These are phyloP conservation scores for Cyprinodon brontotheroides DNA, from an alignment of 2,113 vertebrate genomes.

Conservation along the genomic window DNA sequence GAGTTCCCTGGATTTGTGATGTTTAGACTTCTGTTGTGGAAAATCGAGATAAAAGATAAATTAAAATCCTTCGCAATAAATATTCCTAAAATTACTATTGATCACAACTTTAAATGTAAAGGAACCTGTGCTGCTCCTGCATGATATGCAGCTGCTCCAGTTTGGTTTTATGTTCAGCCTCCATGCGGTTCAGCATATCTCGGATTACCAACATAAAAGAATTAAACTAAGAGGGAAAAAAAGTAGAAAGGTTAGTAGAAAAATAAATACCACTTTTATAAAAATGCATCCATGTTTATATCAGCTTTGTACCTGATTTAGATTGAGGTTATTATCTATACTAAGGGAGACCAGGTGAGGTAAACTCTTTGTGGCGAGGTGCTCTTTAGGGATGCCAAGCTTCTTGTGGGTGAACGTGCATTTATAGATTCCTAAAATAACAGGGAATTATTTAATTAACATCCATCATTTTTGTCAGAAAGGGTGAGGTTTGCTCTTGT, in stretches of 20 bases:
- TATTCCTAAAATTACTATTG: not conserved
- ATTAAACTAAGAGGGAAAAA: constrained; percentile 86
- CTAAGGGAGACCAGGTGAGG: constrained; percentile 96
- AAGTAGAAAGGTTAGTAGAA: not conserved
- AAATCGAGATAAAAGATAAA: not conserved
- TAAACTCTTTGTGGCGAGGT: constrained; percentile 90
- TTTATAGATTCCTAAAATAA: constrained; percentile 92
- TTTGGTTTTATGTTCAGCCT: constrained; percentile 96
- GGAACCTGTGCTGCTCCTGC: constrained; percentile 98
- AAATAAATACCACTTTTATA: not conserved
- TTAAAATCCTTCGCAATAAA: not conserved
- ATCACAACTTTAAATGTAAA: not conserved
- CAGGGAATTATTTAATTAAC: not conserved
- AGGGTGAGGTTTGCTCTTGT: not conserved
- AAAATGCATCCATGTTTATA: not conserved
- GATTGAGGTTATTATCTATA: constrained; percentile 98
- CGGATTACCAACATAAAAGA: constrained; percentile 97
- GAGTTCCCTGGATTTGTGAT: constrained; percentile 84
- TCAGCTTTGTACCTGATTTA: constrained; percentile 87
- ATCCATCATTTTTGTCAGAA: not conserved
- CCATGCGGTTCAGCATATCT: constrained; percentile 95
- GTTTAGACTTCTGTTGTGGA: constrained; percentile 80
- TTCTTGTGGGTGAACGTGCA: constrained; percentile 99
- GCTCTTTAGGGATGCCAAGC: constrained; percentile 96
- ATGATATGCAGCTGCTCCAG: constrained; percentile 95